Evolutionary conservation across 2,113 vertebrate species (phyloP), one percentile per base, ranked within the genome.

Genomic region (Phalacrocorax pelagicus): DNA sequence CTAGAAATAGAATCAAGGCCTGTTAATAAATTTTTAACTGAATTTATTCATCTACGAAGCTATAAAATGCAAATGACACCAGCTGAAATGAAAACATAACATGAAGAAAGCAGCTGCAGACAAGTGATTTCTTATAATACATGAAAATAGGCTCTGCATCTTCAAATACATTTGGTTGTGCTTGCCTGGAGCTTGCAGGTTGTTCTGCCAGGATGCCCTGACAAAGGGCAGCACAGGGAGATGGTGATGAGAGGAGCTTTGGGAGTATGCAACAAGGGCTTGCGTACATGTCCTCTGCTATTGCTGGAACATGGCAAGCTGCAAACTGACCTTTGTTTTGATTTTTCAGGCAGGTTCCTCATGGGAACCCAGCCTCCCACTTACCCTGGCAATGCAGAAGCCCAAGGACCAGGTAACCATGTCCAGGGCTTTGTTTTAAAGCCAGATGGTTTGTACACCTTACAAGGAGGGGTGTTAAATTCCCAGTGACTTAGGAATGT

Each of bases 11-110:
- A 81, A 93, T 42, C 2, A 23, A 93, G 58, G 69, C 18, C 63
- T 90, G 73, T 90, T 95, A 92, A 89, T 96, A 83, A 62, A 61
- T 66, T 85, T 92, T 96, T 40, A 71, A 95, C 79, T 78, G 42
- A 74, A 94, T 97, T 89, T 94, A 74, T 90, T 90, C 71, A 87
- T 49, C 47, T 66, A 22, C 44, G 65, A 89, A 73, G 51, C 79
- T 94, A 66, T 94, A 84, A 95, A 94, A 90, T 88, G 49, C n/a
- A 83, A 93, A 63, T 88, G 46, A 38, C 55, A 75, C 62, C 55
- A 94, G 38, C 72, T 84, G 83, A 96, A 86, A 91, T 91, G 34
- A 95, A 96, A 91, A 93, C 88, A 46, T 12, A 71, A 59, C 80
- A 78, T 0, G 5, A 93, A 93, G 59, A 54, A 86, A 91, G 21